Percentiles rank a stretch among this genome's conserved stretches.
Conservation (phyloP, 2,113 vertebrate genomes). For the Gymnorhina tibicen region DNA sequence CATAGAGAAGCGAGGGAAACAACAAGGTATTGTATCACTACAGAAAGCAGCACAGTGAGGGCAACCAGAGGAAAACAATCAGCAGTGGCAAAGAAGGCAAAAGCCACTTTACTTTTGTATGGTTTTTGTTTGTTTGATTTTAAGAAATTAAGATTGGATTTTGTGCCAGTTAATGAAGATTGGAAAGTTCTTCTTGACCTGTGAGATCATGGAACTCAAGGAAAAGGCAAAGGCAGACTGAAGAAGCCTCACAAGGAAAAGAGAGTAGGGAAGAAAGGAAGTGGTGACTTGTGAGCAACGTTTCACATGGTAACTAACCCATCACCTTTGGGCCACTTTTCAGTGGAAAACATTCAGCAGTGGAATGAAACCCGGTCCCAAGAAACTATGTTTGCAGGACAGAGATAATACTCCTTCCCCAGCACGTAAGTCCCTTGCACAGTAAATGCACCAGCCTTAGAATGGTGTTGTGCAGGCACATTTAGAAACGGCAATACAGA, state of each 20-base stretch:
- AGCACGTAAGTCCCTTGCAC: neutral
- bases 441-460: neutral
- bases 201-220: neutral
- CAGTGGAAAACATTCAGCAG: neutral
- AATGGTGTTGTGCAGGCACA: neutral
- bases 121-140: neutral
- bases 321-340: neutral
- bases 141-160: neutral
- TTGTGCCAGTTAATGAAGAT: neutral
- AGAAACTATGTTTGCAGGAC: neutral
- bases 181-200: neutral
- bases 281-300: neutral
- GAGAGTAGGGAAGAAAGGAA: neutral
- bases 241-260: neutral
- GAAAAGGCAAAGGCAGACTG: neutral
- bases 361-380: neutral
- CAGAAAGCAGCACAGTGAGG: fast-evolving
- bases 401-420: neutral
- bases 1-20: neutral
- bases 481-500: neutral
- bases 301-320: neutral
- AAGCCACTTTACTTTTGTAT: neutral
- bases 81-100: neutral
- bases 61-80: neutral
- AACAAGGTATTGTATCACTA: neutral